phyloP scores from a whole-genome alignment of 2,888 invertebrate genomes.

The Dioctria rufipes region DNA sequence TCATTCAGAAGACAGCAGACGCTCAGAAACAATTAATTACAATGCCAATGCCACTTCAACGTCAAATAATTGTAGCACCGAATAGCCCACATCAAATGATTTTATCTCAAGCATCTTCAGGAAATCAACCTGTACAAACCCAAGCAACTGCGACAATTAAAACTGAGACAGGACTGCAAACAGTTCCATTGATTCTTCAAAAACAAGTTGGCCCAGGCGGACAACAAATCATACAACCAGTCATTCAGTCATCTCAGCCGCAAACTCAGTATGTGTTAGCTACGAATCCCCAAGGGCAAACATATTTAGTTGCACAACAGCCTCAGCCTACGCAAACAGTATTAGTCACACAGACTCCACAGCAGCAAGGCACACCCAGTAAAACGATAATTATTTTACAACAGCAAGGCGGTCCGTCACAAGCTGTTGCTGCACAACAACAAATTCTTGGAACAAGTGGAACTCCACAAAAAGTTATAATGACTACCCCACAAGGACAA shows the following conservation, averaged over 20 bases:
- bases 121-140: constrained; percentile 14
- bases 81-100: constrained; percentile 62
- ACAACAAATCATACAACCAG: constrained; percentile 64
- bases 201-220: constrained; percentile 64
- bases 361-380: constrained; percentile 78
- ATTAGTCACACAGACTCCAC: constrained; percentile 78
- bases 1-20: constrained; percentile 62
- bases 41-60: constrained; percentile 65
- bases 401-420: constrained; percentile 69
- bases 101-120: constrained; percentile 7
- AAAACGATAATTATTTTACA: constrained; percentile 82
- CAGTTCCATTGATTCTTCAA: constrained; percentile 69
- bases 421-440: constrained; percentile 65
- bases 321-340: constrained; percentile 75
- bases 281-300: constrained; percentile 74
- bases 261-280: constrained; percentile 70
- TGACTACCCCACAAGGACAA: constrained; percentile 78
- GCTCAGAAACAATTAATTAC: constrained; percentile 68
- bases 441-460: constrained; percentile 65
- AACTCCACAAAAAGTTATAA: constrained; percentile 74
- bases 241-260: constrained; percentile 69
- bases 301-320: constrained; percentile 79
- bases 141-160: constrained; percentile 69
- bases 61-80: constrained; percentile 68
- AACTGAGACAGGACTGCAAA: constrained; percentile 69